phyloP scores from a whole-genome alignment of 2,113 vertebrate species.

The Notiomystis cincta region DNA sequence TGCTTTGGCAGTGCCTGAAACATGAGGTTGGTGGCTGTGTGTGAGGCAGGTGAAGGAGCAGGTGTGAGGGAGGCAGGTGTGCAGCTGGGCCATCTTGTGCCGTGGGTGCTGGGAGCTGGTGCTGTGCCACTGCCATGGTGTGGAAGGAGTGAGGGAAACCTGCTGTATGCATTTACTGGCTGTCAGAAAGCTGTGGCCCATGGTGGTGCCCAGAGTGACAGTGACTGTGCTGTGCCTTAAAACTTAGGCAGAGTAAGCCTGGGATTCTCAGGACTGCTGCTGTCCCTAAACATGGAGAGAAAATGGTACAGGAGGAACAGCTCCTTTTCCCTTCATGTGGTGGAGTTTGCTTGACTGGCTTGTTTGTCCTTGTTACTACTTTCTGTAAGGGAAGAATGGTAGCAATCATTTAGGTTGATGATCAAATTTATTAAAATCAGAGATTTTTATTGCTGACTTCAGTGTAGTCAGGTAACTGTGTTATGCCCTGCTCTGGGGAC shows the following conservation, averaged over 20 bases:
- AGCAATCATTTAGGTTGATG: background rate
- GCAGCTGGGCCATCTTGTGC: accelerated
- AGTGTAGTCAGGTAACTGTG: background rate
- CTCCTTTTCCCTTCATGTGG: accelerated
- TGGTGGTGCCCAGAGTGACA: background rate
- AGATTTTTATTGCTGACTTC: background rate
- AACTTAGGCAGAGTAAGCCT: background rate
- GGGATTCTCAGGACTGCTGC: background rate
- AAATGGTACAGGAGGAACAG: background rate
- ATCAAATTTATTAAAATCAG: background rate
- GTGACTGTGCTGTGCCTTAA: background rate
- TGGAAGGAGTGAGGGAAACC: background rate
- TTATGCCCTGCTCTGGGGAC: background rate
- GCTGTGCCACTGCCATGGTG: background rate
- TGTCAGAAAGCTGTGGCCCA: background rate
- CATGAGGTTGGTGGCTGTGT: accelerated
- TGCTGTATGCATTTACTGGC: background rate
- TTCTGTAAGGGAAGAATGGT: background rate
- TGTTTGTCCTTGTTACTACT: background rate
- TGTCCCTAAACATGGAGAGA: background rate
- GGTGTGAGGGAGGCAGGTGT: accelerated
- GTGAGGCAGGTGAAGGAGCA: background rate
- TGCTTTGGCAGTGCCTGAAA: background rate
- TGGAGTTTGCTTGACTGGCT: background rate
- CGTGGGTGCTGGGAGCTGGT: background rate